Percentiles rank a stretch among this genome's conserved stretches.
Conservation (phyloP, 2,113 vertebrate species). For the Cavia porcellus region DNA sequence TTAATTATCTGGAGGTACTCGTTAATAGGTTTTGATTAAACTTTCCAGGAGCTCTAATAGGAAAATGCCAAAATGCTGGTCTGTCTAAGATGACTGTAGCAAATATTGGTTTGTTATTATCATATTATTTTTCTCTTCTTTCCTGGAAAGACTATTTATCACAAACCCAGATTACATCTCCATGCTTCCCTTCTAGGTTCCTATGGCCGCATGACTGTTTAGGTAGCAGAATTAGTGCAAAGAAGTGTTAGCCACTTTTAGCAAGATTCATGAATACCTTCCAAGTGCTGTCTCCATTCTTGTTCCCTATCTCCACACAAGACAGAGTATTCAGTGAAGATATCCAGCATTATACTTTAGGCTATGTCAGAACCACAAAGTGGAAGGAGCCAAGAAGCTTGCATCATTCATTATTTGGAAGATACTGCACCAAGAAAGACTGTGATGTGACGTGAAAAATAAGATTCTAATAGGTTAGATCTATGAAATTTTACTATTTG, state of each 20-base stretch:
- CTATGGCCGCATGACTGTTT: accelerated
- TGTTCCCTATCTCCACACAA: accelerated
- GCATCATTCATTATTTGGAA: background rate
- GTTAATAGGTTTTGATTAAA: constrained; percentile 70
- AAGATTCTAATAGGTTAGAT: background rate
- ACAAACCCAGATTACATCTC: background rate
- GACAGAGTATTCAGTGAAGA: background rate
- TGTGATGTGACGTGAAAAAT: background rate
- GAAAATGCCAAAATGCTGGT: background rate
- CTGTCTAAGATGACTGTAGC: background rate
- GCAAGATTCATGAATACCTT: background rate
- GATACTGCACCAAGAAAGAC: accelerated
- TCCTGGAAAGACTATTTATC: background rate
- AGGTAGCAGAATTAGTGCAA: background rate
- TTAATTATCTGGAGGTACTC: constrained; percentile 62
- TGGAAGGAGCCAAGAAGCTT: background rate
- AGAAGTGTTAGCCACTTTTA: accelerated
- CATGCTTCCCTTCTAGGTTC: background rate
- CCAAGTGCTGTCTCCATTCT: accelerated
- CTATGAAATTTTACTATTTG: background rate
- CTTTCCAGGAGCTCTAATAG: background rate
- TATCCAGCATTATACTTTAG: background rate
- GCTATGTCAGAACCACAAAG: accelerated
- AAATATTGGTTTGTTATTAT: background rate
- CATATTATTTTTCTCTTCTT: background rate